Base-by-base conservation (phyloP, 92 coral and sea anemone species). In the Umimayanthus chanpuru region DNA sequence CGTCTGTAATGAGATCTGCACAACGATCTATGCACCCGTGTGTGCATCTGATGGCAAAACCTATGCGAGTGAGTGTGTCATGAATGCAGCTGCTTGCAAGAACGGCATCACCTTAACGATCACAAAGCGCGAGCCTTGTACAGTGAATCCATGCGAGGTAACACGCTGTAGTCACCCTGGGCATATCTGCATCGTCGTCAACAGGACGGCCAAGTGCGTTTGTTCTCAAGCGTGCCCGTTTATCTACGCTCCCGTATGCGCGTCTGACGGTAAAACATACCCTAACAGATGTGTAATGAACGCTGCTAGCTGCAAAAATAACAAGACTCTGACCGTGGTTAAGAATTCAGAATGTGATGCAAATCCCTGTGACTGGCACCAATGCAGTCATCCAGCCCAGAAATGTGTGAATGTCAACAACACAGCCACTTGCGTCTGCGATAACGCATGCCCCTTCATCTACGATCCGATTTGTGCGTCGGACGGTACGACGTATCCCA, bases 391-490 rank as follows among this genome's bases (percentile, higher is more conserved):
- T 71, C 94, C 92, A 12, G 80, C 83, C 15, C 92, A 92, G 2
- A 88, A 92, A 73, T 92, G 94, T 76, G 70, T 81, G 65, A 86
- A 82, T 9, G n/a, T 81, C 76, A 55, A 90, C 61, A 95, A 96
- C 85, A 77, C 89, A 39, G 94, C 94, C 3, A 80, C 88, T 20
- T 97, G 99, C 86, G 93, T 90, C 32, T 97, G 99, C 72, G 61
- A 78, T 43, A 81, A 66, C 65, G 87, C 81, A 20, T 91, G 93
- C 73, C 90, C 92, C 5, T 32, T 74, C 53, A 85, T 88, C 41
- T 89, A 43, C 56, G 87, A 85, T 10, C 99, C 99, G 29, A 96
- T 97, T 10, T 97, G 99, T 87, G 99, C 95, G 32, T 94, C 98
- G 2, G 98, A 97, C 88, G 94, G 93, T 81, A 89, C 84, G 12